Percentiles rank a stretch among this genome's conserved stretches.
phyloP scores from a whole-genome alignment of 2,888 invertebrate genomes.

The Tigriopus californicus region DNA sequence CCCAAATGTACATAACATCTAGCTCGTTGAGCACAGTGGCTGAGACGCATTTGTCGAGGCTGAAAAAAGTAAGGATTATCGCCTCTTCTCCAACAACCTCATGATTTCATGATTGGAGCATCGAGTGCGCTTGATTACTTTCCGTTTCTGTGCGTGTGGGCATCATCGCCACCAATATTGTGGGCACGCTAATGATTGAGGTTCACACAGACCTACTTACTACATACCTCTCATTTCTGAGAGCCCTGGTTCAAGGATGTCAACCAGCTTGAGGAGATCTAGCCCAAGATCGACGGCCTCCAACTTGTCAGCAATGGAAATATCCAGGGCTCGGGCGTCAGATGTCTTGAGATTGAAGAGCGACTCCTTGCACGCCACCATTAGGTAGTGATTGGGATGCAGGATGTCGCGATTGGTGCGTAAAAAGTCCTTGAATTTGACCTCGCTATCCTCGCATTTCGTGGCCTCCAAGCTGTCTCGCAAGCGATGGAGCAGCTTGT shows the following conservation, averaged over 20 bases:
- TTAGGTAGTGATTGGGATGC: slow-evolving; percentile 1
- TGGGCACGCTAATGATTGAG: too few species aligned
- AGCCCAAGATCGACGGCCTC: background rate
- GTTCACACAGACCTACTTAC: too few species aligned
- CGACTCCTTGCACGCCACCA: background rate
- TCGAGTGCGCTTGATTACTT: too few species aligned
- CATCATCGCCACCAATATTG: too few species aligned
- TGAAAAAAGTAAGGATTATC: too few species aligned
- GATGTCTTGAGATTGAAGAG: background rate
- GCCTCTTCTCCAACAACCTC: too few species aligned
- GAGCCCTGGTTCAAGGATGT: background rate
- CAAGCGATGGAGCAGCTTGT: background rate
- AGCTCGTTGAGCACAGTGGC: too few species aligned
- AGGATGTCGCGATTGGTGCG: background rate
- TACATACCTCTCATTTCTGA: background rate
- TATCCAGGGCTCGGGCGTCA: background rate
- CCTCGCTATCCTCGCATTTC: too few species aligned
- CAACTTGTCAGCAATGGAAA: background rate
- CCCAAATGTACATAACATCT: too few species aligned
- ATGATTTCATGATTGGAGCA: too few species aligned
- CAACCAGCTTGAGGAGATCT: background rate
- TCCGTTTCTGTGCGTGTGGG: too few species aligned
- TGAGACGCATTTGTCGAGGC: too few species aligned
- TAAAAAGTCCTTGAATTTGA: background rate
- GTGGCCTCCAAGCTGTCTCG: background rate